A percentile compares a stretch with the other conserved stretches of the same genome.
Evolutionary conservation across 2,888 invertebrate genomes (phyloP).

Genomic region (Drosophila melanosoma): DNA sequence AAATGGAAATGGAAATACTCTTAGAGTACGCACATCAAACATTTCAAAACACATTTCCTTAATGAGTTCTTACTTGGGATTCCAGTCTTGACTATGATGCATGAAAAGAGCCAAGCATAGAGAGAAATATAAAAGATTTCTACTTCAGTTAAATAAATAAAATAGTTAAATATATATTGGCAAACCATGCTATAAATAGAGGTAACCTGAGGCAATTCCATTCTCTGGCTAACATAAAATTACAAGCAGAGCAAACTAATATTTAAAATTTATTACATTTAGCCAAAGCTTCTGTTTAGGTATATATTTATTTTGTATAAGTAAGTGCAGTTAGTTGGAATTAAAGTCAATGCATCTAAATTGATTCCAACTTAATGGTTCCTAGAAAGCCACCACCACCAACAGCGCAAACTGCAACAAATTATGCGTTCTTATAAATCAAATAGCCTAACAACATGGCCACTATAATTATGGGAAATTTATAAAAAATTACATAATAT

Average conservation of each 20-base stretch:
- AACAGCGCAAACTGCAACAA: slow-evolving; percentile 50
- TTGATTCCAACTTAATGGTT: slow-evolving; percentile 28
- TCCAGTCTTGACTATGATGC: slow-evolving; percentile 34
- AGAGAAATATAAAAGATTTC: slow-evolving; percentile 60
- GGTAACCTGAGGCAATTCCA: not conserved
- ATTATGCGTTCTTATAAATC: slow-evolving; percentile 73
- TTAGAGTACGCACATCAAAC: slow-evolving; percentile 39
- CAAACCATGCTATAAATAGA: not conserved
- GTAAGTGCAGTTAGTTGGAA: not conserved
- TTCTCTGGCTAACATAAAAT: not conserved
- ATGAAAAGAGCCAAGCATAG: slow-evolving; percentile 44
- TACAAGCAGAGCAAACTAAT: not conserved
- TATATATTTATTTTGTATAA: slow-evolving; percentile 2
- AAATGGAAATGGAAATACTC: not conserved
- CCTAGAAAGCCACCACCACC: slow-evolving; percentile 34
- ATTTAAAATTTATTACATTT: not conserved
- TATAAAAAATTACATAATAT: slow-evolving; percentile 80
- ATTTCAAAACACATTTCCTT: slow-evolving; percentile 66
- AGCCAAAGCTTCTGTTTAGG: not conserved
- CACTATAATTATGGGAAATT: slow-evolving; percentile 76
- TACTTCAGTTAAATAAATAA: slow-evolving; percentile 23
- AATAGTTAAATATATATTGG: not conserved
- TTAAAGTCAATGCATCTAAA: slow-evolving; percentile 5
- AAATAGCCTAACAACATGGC: slow-evolving; percentile 67
- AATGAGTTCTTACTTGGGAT: slow-evolving; percentile 47